Conservation (phyloP, 2,113 vertebrate genomes). For the Craseonycteris thonglongyai region DNA sequence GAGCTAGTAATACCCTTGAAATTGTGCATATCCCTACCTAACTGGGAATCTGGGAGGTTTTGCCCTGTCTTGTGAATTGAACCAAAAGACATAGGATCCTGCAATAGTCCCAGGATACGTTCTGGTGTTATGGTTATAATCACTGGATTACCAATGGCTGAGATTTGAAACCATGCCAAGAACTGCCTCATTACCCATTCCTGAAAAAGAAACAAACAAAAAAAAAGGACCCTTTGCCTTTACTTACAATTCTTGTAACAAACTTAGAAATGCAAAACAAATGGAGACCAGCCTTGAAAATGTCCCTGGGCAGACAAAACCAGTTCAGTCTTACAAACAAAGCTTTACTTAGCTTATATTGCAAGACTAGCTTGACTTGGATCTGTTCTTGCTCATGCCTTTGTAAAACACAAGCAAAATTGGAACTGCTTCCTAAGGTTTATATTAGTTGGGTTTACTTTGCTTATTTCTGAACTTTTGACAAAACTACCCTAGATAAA, state of each 20-base stretch:
- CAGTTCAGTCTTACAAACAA: not conserved
- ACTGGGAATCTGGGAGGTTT: not conserved
- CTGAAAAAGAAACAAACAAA: too few relatives aligned
- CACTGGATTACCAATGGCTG: fast-evolving
- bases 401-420: not conserved
- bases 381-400: not conserved
- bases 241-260: not conserved
- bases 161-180: not conserved
- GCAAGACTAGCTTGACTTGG: not conserved
- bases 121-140: not conserved
- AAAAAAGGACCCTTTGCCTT: not conserved
- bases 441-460: not conserved
- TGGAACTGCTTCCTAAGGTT: not conserved
- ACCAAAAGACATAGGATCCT: not conserved
- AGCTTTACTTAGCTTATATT: not conserved
- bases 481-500: not conserved
- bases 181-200: not conserved
- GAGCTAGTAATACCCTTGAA: not conserved
- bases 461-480: not conserved
- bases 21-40: not conserved
- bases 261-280: not conserved
- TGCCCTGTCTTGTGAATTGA: not conserved
- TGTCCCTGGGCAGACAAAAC: not conserved
- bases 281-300: not conserved
- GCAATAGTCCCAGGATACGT: fast-evolving